Evolutionary conservation across 2,888 invertebrate species (phyloP).

Genomic region (Antitype chi): DNA sequence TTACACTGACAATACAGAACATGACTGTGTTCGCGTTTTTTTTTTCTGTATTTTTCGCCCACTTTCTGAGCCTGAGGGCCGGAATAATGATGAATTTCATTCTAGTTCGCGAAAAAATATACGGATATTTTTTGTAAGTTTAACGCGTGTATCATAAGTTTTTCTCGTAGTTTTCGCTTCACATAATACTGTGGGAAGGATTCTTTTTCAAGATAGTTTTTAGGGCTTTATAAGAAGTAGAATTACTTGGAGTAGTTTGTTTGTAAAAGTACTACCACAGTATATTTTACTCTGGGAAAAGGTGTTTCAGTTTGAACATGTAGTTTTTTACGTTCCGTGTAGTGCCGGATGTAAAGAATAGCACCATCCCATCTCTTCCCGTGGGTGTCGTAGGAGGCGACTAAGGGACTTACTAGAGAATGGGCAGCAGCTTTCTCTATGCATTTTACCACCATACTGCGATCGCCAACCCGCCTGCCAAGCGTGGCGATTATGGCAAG

Average conservation of each 20-base stretch:
- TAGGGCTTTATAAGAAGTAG: slow-evolving; percentile 21
- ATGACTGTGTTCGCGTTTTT: slow-evolving; percentile 58
- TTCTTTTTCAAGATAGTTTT: slow-evolving; percentile 38
- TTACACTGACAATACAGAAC: slow-evolving; percentile 69
- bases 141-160: slow-evolving; percentile 54
- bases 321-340: too few species aligned
- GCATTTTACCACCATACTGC: too few species aligned
- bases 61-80: slow-evolving; percentile 55
- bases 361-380: too few species aligned
- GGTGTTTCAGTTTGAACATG: slow-evolving; percentile 5
- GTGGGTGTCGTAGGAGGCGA: too few species aligned
- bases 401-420: too few species aligned
- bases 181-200: slow-evolving; percentile 22
- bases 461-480: too few species aligned
- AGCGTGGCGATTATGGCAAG: too few species aligned
- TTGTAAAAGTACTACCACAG: slow-evolving; percentile 11
- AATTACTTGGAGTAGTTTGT: slow-evolving; percentile 36
- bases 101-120: slow-evolving; percentile 48
- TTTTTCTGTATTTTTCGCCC: slow-evolving; percentile 60
- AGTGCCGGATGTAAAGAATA: too few species aligned
- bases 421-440: too few species aligned
- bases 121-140: slow-evolving; percentile 58
- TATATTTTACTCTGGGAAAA: slow-evolving; percentile 6
- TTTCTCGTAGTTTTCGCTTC: slow-evolving; percentile 37
- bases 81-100: slow-evolving; percentile 70